Evolutionary conservation across 1,140 invertebrate species (phyloP).

Genomic region (Trichogramma pretiosum): DNA sequence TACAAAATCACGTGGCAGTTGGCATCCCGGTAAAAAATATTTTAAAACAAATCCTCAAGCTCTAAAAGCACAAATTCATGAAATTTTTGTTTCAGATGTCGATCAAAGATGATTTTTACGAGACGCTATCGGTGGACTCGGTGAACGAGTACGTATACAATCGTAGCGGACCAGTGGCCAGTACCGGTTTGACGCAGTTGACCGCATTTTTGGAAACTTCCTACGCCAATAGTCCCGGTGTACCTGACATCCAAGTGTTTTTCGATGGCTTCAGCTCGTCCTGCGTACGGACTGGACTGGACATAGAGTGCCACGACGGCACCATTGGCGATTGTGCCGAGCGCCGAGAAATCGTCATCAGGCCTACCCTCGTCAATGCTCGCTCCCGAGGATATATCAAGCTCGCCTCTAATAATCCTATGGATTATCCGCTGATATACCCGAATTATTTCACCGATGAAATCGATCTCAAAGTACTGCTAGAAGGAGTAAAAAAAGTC

Average conservation of each 20-base stretch:
- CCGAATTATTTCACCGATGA: constrained; percentile 53
- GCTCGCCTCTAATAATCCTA: constrained; percentile 48
- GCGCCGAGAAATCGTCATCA: constrained; percentile 31
- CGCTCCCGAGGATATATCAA: constrained; percentile 34
- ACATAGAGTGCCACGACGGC: constrained; percentile 34
- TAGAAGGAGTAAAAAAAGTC: constrained; percentile 43
- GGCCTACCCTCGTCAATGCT: constrained; percentile 33
- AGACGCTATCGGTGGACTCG: constrained; percentile 32
- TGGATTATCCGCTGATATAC: constrained; percentile 56
- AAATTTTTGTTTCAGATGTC: constrained; percentile 28
- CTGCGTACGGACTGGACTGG: constrained; percentile 34
- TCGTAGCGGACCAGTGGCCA: constrained; percentile 39
- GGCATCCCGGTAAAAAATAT: constrained; percentile 21
- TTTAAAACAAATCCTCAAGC: no score
- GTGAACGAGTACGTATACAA: constrained; percentile 37
- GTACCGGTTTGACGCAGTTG: constrained; percentile 45
- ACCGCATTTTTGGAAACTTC: constrained; percentile 39
- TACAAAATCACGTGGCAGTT: constrained; percentile 49
- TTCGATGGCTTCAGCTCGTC: constrained; percentile 40
- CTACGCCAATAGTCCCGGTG: constrained; percentile 22
- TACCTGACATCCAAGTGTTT: constrained; percentile 38
- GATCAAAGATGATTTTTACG: constrained; percentile 34
- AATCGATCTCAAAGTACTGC: constrained; percentile 43
- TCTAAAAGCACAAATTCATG: no score
- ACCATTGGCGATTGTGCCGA: constrained; percentile 24